These are phyloP conservation scores for Hirundo rustica DNA, from an alignment of 2,797 vertebrate genomes.

Conservation along the genomic window DNA sequence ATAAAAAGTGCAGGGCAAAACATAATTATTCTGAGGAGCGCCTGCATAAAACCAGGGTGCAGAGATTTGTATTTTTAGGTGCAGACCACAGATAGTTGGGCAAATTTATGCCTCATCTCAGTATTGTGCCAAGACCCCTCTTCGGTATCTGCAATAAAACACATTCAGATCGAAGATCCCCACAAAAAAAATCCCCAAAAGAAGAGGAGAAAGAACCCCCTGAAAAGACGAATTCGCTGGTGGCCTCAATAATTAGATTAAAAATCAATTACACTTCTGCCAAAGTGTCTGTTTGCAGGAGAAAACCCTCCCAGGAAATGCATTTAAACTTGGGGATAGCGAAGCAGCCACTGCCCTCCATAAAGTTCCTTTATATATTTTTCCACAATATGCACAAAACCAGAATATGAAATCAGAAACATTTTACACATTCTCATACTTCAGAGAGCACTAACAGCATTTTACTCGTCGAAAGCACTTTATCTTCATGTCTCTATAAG, in stretches of 20 bases:
- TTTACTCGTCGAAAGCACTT: constrained; percentile 97
- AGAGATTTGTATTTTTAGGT: constrained; percentile 2
- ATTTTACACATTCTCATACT: constrained; percentile 99
- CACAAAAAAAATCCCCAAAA: not conserved
- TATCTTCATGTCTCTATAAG: constrained; percentile 98
- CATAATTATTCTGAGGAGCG: constrained; percentile 25
- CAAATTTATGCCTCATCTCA: constrained; percentile 39
- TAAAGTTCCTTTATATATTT: constrained; percentile 77
- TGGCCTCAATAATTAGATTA: constrained; percentile 53
- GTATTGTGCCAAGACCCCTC: not conserved
- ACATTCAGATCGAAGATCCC: not conserved
- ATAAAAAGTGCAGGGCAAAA: constrained; percentile 1
- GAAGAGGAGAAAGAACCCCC: not conserved
- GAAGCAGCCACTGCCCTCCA: constrained; percentile 65
- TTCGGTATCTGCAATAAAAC: not conserved
- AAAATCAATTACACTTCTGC: constrained; percentile 47
- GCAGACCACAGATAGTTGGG: constrained; percentile 3
- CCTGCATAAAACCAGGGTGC: not conserved
- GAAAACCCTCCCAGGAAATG: constrained; percentile 47
- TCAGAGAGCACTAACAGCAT: constrained; percentile 98
- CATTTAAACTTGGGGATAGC: constrained; percentile 48
- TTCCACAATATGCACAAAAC: constrained; percentile 83
- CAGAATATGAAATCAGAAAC: constrained; percentile 96
- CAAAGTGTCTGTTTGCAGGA: constrained; percentile 40
- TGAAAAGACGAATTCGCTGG: not conserved